Conservation (phyloP, 2,113 vertebrate species). For the Nycticryphes semicollaris region DNA sequence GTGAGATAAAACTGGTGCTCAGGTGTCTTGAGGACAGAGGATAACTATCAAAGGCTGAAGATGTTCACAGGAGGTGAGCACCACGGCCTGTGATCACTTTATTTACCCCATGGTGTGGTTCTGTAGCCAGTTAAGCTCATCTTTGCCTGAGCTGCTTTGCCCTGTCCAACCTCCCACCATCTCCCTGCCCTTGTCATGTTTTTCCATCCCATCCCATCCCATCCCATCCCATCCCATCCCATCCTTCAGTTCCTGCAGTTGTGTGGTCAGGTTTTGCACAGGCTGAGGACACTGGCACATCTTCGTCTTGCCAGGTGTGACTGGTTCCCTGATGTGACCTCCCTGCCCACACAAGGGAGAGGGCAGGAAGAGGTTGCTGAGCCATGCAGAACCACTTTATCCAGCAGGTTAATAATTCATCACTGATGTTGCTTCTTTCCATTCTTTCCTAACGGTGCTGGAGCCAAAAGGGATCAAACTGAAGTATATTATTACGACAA, state of each 20-base stretch:
- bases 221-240: background rate
- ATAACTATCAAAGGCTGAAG: background rate
- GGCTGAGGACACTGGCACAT: background rate
- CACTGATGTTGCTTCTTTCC: rapidly evolving
- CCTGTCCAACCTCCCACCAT: background rate
- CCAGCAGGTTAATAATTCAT: background rate
- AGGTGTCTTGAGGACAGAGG: background rate
- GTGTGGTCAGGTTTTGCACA: background rate
- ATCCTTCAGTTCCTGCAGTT: background rate
- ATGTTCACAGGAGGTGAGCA: background rate
- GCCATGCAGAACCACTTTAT: background rate
- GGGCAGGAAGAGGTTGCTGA: background rate
- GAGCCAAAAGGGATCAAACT: background rate
- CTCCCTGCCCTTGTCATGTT: background rate
- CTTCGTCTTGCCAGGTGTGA: background rate
- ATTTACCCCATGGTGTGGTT: background rate
- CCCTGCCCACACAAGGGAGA: background rate
- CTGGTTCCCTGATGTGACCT: background rate
- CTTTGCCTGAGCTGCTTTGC: background rate
- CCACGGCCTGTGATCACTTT: background rate
- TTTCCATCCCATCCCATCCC: background rate
- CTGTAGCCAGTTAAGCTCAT: background rate
- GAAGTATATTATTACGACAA: background rate
- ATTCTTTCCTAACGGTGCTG: background rate
- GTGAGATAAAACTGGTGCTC: background rate